Percentiles rank a stretch among this genome's conserved stretches.
Evolutionary conservation across 37 sponge, comb jelly and placozoan species (phyloP).

Genomic region (Spongilla lacustris): DNA sequence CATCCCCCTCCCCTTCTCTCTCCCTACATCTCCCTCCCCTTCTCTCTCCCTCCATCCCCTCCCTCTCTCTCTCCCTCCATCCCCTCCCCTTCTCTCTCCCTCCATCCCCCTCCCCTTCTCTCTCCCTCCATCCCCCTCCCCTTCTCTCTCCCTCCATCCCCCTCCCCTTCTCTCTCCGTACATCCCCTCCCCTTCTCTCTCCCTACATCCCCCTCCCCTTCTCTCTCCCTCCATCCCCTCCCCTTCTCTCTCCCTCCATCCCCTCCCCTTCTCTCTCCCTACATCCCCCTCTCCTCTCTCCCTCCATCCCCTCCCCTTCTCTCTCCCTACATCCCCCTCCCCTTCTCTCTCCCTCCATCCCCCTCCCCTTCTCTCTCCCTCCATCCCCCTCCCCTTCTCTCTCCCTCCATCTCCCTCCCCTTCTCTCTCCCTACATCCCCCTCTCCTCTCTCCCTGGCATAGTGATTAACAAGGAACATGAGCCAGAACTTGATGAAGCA

Average conservation of each 20-base stretch:
- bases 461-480: conserved; percentile 52
- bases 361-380: too few species aligned
- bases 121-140: neutral
- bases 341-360: too few species aligned
- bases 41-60: neutral
- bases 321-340: neutral
- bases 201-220: neutral
- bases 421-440: neutral
- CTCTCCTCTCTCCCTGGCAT: neutral
- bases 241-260: neutral
- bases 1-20: too few species aligned
- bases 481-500: conserved; percentile 63
- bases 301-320: neutral
- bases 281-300: too few species aligned
- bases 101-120: neutral
- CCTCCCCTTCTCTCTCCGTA: neutral
- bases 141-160: neutral
- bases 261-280: neutral
- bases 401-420: neutral
- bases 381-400: neutral
- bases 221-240: neutral
- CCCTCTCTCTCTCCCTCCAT: neutral
- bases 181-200: neutral
- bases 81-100: neutral
- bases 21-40: neutral